Evolutionary conservation across 2,113 vertebrate genomes (phyloP).

Genomic region (Orthochromis malagaraziensis): DNA sequence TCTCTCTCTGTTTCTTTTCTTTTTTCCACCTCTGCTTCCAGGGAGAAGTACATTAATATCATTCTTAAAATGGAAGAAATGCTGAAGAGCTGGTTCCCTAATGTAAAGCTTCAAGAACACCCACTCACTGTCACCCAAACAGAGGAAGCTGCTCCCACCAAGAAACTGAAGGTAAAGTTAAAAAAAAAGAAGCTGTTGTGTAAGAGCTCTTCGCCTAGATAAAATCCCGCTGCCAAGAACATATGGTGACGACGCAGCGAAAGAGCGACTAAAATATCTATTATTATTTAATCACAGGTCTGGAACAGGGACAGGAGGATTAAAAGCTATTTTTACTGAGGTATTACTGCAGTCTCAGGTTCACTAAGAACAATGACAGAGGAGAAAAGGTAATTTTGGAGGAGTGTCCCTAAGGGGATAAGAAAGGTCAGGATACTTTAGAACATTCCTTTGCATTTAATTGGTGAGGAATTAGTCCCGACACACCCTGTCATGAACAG

Average conservation of each 20-base stretch:
- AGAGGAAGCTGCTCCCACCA: constrained; percentile 46
- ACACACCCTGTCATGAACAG: not conserved
- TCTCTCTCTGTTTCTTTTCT: not conserved
- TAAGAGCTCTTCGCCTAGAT: not conserved
- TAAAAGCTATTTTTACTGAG: constrained; percentile 58
- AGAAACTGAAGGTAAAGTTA: constrained; percentile 68
- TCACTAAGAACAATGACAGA: constrained; percentile 48
- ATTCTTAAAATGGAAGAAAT: constrained; percentile 79
- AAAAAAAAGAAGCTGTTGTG: not conserved
- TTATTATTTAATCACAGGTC: constrained; percentile 58
- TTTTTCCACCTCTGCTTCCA: constrained; percentile 14
- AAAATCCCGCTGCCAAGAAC: not conserved
- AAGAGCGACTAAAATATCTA: constrained; percentile 25
- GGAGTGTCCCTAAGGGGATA: constrained; percentile 7
- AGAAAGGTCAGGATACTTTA: constrained; percentile 17
- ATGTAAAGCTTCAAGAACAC: constrained; percentile 57
- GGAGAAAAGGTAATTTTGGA: constrained; percentile 49
- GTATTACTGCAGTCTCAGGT: constrained; percentile 46
- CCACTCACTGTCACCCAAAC: constrained; percentile 35
- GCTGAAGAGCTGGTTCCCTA: constrained; percentile 78
- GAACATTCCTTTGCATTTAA: constrained; percentile 37
- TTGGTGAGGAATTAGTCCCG: constrained; percentile 14
- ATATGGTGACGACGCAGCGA: not conserved
- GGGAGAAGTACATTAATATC: constrained; percentile 71
- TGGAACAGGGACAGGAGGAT: constrained; percentile 37